Percentiles rank a stretch among this genome's conserved stretches.
Conservation (phyloP, 2,113 vertebrate species). For the Lophura nycthemera region DNA sequence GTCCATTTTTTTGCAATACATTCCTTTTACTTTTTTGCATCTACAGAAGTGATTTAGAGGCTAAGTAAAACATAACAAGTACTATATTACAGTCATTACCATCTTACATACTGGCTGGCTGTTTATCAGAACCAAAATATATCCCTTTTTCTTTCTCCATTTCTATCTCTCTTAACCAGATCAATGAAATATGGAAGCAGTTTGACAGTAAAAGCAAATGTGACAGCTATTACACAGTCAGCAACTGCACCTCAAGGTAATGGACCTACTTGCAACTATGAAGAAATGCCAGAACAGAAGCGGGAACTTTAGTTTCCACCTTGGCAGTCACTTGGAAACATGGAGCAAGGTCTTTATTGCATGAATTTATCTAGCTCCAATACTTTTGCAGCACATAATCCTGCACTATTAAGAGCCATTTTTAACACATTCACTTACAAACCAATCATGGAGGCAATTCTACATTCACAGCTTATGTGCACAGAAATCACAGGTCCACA, state of each 20-base stretch:
- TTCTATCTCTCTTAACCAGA: not conserved
- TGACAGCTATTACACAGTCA: not conserved
- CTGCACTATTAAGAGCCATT: not conserved
- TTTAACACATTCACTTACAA: not conserved
- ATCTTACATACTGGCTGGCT: not conserved
- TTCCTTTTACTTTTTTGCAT: not conserved
- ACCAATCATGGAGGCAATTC: not conserved
- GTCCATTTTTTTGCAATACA: not conserved
- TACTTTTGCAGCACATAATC: not conserved
- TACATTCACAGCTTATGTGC: not conserved
- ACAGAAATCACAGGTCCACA: not conserved
- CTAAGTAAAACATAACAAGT: not conserved
- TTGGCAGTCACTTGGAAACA: not conserved
- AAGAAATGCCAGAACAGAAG: constrained; percentile 6
- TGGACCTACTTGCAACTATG: not conserved
- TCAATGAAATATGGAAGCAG: not conserved
- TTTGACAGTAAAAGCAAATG: not conserved
- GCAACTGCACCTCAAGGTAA: not conserved
- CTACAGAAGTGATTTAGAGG: not conserved
- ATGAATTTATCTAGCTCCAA: not conserved
- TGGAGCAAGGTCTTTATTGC: not conserved
- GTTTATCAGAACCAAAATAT: not conserved
- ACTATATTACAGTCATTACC: not conserved
- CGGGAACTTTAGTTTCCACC: not conserved
- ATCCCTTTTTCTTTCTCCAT: not conserved